Conservation (phyloP, 1,140 invertebrate genomes). For the Paralvinella palmiformis region DNA sequence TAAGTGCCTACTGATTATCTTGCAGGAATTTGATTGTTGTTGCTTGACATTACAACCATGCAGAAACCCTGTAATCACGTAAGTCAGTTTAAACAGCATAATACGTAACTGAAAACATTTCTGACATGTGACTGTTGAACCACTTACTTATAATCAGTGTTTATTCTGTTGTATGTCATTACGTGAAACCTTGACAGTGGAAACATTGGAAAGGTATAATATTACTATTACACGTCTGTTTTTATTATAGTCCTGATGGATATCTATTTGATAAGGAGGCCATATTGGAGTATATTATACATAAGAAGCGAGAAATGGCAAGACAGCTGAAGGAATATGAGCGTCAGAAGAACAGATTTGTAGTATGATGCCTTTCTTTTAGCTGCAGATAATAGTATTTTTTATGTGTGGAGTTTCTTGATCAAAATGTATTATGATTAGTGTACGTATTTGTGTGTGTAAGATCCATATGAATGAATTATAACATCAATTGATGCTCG, state of each 20-base stretch:
- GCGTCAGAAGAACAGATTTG: constrained; percentile 58
- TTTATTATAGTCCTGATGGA: constrained; percentile 69
- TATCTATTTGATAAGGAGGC: constrained; percentile 97
- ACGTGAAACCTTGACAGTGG: background rate
- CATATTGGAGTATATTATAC: constrained; percentile 89
- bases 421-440: constrained; percentile 62
- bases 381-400: constrained; percentile 58
- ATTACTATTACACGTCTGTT: background rate
- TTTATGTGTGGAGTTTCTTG: constrained; percentile 21
- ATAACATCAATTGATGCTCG: background rate
- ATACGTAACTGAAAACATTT: background rate
- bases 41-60: constrained; percentile 94
- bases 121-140: background rate
- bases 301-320: constrained; percentile 88
- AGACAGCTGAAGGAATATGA: constrained; percentile 90
- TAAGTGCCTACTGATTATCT: background rate
- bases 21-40: constrained; percentile 90
- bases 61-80: constrained; percentile 79
- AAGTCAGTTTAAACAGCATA: constrained; percentile 36
- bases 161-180: background rate
- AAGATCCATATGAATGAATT: background rate
- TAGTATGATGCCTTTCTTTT: too few relatives aligned
- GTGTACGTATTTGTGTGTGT: constrained; percentile 35
- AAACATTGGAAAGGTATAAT: background rate
- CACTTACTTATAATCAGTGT: background rate